phyloP scores from a whole-genome alignment of 1,140 invertebrate genomes.

The Dolichoris vasculosae region DNA sequence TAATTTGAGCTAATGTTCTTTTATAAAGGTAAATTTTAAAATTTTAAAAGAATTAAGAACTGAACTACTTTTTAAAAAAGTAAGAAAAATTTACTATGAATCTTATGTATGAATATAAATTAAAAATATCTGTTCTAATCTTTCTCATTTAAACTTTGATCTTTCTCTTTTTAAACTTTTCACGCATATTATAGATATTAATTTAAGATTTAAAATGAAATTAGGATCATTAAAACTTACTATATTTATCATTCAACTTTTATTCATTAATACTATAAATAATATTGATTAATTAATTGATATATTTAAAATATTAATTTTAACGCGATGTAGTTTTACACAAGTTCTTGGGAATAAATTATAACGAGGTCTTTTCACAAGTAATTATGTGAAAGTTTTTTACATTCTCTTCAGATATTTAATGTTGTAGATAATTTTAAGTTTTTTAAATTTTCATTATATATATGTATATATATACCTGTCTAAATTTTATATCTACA shows the following conservation, averaged over 20 bases:
- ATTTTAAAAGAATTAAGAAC: neutral
- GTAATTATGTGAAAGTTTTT: neutral
- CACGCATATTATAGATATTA: neutral
- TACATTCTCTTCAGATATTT: no score
- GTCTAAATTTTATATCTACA: neutral
- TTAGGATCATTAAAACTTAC: neutral
- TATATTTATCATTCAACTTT: neutral
- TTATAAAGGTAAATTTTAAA: neutral
- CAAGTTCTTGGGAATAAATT: neutral
- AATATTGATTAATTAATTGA: no score
- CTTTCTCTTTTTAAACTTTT: neutral
- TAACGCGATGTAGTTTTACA: no score
- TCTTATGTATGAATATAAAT: neutral
- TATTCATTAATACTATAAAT: no score
- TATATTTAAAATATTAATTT: no score
- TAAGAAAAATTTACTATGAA: neutral
- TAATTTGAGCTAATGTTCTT: neutral
- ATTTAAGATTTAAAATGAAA: neutral
- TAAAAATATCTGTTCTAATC: neutral
- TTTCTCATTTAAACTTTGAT: neutral
- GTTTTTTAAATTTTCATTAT: neutral
- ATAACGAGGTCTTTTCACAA: neutral
- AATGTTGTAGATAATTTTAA: neutral
- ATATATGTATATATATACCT: neutral
- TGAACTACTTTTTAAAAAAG: neutral